Base-by-base conservation (phyloP, 2,113 vertebrate species). In the Zosterops pallidus region DNA sequence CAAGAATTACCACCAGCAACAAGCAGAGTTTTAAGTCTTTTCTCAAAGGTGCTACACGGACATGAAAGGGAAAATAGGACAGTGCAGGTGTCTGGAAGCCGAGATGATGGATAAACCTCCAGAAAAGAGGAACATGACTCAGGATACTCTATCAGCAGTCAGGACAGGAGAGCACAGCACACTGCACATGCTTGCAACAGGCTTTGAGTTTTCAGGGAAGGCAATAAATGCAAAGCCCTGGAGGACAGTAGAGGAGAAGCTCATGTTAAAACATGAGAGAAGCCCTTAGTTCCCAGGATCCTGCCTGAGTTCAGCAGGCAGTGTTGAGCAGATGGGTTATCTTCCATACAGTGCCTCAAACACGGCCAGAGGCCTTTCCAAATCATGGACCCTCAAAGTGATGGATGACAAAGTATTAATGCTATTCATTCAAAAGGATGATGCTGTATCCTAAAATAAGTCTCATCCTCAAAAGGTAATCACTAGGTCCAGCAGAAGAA, bases 401-500 rank as follows among this genome's bases (percentile, higher is more conserved):
- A 56, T 33, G 25, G 52, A 82, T 19, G 7, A 67, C 68, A 41
- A 86, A 59, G 8, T 15, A 85, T 63, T 83, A 77, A 69, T 0
- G 0, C 42, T 42, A 55, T 70, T 49, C 88, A 47, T 17, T 78
- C 52, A 4, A 39, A 52, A 70, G 28, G 79, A 70, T 88, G 79
- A 90, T 0, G 2, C 44, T 50, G 52, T 60, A 83, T 13, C 79
- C 70, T 74, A 55, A 95, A 94, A 72, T 69, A 90, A 95, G 39
- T 59, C 56, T 77, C 57, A 78, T 49, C 76, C 75, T 81, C 90
- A 90, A 92, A 93, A 94, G 85, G 83, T 68, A 93, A 83, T 67
- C 64, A 6, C 64, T n/a, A 49, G n/a, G 41, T 33, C 76, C 76
- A 86, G n/a, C 55, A 46, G 42, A 77, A 21, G 42, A 89, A 13